Base-by-base conservation (phyloP, 1,140 invertebrate genomes). In the Elysia chlorotica region DNA sequence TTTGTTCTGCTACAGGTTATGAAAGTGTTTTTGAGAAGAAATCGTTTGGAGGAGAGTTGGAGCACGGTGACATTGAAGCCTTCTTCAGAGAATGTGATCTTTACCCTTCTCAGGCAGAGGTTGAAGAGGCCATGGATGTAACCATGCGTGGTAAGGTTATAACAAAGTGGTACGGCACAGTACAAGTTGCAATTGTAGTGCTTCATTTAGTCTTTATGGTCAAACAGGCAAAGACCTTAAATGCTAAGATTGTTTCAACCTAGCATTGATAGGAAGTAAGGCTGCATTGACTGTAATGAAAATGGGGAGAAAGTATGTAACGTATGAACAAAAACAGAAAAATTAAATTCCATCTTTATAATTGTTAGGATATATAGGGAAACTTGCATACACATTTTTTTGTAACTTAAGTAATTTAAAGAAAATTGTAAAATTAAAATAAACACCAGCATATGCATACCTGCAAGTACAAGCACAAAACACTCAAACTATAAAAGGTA, bases 1-100 rank as follows among this genome's bases (percentile, higher is more conserved):
- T 36, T 65, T 68, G 4, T 61, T 63, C 57, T 28, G 62, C 70
- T 78, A 28, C 71, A 87, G 85, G 85, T 14, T 87, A 82, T 78
- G 85, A 87, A 73, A 80, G 79, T 73, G 79, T 85, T 35, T 87
- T 87, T 83, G 85, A 87, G 30, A 82, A 80, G 73, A 81, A 80
- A 69, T 70, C 83, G 5, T 87, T 84, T 79, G 81, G 81, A 23
- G 79, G 78, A 28, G 83, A 85, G 65, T 59, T 87, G 61, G 85
- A 86, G 53, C 54, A 79, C 21, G 33, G 21, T 5, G 83, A 85
- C 23, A n/a, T 86, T n/a, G 74, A 80, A 3, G 35, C 79, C 19
- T 87, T 82, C 69, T 86, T 87, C 76, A 79, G 78, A 28, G 85
- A 86, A 57, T 84, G 83, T 80, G 85, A 85, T 70, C 74, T 86